Base-by-base conservation (phyloP, 2,113 vertebrate genomes). In the Xenopus laevis region DNA sequence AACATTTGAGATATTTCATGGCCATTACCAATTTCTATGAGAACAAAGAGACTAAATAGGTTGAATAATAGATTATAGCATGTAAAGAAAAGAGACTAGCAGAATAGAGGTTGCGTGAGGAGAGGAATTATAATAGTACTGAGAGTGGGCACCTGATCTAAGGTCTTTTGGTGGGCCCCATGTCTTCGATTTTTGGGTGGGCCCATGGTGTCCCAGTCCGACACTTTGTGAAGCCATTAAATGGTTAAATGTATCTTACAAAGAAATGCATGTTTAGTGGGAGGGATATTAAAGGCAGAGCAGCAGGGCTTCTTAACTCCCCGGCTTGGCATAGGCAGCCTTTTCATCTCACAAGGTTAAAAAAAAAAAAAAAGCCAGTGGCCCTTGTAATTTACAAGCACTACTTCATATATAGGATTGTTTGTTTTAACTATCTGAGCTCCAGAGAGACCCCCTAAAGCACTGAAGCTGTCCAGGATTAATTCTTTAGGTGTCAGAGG, bases 271-370 rank as follows among this genome's bases (percentile, higher is more conserved):
- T 23, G 59, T 61, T 50, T 61, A 63, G 12, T 13, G 15, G 30
- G 15, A 33, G 15, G 30, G 15, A 33, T 63, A 13, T 30, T 27
- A 40, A 33, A 63, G 13, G 61, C 27, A 33, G 8, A 63, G 15
- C 61, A 33, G 61, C 61, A 33, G 53, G 53, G 13, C 16, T 55
- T 55, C 53, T 55, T 55, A 55, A 55, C 53, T 55, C 16, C 53
- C 53, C 18, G 47, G 4, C 53, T 55, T 2, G 53, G 53, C 53
- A n/a, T n/a, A 55, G 15, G 16, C 15, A 55, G 1, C 21, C 27
- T 3, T 73, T 67, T 67, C 53, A 74, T 74, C 53, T 60, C 15
- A 30, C 50, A 65, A 73, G 62, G 62, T 73, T 50, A 57, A 21
- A 58, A 65, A 40, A 40, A 40, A 40, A 40, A 40, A 52, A 45